These are phyloP conservation scores for Serilophus lunatus DNA, from an alignment of 2,113 vertebrate genomes.

Conservation along the genomic window DNA sequence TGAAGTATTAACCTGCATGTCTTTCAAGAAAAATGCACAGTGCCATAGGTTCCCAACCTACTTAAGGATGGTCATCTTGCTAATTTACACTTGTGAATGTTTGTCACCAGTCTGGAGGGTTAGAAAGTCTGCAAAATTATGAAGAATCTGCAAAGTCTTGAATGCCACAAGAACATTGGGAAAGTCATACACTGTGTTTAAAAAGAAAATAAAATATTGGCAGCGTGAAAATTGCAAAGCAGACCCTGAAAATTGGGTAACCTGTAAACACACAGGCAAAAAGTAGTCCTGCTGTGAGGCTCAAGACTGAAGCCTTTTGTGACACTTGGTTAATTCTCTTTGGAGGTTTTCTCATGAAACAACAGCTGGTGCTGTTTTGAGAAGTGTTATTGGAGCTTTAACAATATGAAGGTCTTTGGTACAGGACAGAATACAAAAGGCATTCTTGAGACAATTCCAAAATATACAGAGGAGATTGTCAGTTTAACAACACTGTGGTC, in stretches of 20 bases:
- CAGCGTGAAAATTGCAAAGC: background rate
- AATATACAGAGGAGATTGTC: background rate
- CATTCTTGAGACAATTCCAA: conserved; percentile 31
- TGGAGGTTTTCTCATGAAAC: background rate
- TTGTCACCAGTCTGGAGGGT: background rate
- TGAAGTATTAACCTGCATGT: background rate
- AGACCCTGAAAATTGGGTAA: background rate
- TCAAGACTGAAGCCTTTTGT: background rate
- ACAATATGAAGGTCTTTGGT: background rate
- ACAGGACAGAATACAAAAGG: background rate
- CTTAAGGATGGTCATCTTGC: background rate
- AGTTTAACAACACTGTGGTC: background rate
- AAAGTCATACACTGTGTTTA: background rate
- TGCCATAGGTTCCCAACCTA: background rate
- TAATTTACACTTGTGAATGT: background rate
- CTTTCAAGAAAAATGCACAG: background rate
- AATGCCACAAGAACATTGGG: background rate
- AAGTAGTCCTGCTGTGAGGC: background rate
- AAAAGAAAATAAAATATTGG: background rate
- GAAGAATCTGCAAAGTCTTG: background rate
- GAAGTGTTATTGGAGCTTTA: background rate
- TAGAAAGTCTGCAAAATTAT: background rate
- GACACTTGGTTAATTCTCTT: conserved; percentile 16
- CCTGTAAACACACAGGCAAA: background rate
- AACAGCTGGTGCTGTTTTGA: conserved; percentile 19